These are phyloP conservation scores for Astreopora myriophthalma DNA, from an alignment of 64 coral and sea anemone genomes.

Conservation along the genomic window DNA sequence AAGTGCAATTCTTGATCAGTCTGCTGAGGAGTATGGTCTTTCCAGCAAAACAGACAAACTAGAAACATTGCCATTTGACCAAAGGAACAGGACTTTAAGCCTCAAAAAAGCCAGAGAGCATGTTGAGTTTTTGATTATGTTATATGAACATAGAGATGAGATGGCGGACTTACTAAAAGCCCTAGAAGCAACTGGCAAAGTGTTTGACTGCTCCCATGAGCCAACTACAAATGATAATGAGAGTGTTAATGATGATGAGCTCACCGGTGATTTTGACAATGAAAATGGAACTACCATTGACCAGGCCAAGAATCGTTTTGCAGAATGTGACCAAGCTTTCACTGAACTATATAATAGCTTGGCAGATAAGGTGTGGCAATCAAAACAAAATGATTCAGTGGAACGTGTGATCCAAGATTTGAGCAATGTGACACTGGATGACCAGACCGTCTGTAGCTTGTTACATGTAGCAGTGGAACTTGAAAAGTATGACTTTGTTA, in stretches of 20 bases:
- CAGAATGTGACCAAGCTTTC: slow-evolving; percentile 11
- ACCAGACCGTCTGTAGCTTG: neutral
- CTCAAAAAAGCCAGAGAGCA: slow-evolving; percentile 36
- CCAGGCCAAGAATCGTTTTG: neutral
- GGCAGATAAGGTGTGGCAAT: neutral
- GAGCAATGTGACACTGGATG: neutral
- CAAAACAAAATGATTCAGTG: slow-evolving; percentile 19
- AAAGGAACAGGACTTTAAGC: neutral
- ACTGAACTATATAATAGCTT: slow-evolving; percentile 1
- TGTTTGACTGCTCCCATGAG: neutral
- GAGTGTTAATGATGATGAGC: neutral
- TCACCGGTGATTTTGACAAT: neutral
- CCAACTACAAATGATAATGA: neutral
- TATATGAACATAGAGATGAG: neutral
- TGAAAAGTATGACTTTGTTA: neutral
- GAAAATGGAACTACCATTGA: slow-evolving; percentile 4
- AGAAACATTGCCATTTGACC: slow-evolving; percentile 24
- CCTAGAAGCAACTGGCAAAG: neutral
- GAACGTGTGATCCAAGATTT: slow-evolving; percentile 9
- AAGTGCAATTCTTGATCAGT: slow-evolving; percentile 28
- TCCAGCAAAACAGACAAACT: neutral
- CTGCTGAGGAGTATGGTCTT: neutral
- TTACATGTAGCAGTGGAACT: slow-evolving; percentile 39
- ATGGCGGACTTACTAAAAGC: neutral
- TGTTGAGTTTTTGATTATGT: slow-evolving; percentile 6